These are phyloP conservation scores for Heliangelus exortis DNA, from an alignment of 2,797 vertebrate species.

Conservation along the genomic window DNA sequence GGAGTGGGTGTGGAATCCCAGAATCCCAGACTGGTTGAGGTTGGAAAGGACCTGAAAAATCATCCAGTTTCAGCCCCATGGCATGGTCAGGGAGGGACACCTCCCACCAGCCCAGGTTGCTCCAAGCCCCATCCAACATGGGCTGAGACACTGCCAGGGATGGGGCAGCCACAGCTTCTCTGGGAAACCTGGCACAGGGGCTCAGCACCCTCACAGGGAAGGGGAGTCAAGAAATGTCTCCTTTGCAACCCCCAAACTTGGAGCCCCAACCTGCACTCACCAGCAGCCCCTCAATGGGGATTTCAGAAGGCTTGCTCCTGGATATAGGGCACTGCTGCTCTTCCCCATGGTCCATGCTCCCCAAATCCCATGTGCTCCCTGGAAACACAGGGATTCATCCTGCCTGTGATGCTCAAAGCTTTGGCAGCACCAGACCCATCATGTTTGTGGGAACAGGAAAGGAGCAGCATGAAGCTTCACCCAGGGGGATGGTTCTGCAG, in stretches of 20 bases:
- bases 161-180: no score
- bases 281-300: not conserved
- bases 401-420: rapidly evolving
- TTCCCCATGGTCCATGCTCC: rapidly evolving
- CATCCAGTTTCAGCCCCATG: no score
- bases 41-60: no score
- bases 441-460: rapidly evolving
- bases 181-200: no score
- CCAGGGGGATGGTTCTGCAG: not conserved
- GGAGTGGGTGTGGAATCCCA: rapidly evolving
- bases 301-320: not conserved
- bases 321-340: not conserved
- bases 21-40: no score
- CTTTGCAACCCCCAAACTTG: not conserved
- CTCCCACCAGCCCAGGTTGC: no score
- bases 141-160: no score
- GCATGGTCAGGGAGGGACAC: no score
- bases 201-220: not conserved
- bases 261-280: rapidly evolving
- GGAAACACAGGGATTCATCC: rapidly evolving
- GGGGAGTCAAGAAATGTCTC: rapidly evolving
- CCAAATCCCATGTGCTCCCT: rapidly evolving
- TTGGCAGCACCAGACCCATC: rapidly evolving
- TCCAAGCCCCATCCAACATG: no score
- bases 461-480: rapidly evolving